Evolutionary conservation across 1,140 invertebrate species (phyloP), one percentile per base, ranked within the genome.

Genomic region (Agrypnia vestita): DNA sequence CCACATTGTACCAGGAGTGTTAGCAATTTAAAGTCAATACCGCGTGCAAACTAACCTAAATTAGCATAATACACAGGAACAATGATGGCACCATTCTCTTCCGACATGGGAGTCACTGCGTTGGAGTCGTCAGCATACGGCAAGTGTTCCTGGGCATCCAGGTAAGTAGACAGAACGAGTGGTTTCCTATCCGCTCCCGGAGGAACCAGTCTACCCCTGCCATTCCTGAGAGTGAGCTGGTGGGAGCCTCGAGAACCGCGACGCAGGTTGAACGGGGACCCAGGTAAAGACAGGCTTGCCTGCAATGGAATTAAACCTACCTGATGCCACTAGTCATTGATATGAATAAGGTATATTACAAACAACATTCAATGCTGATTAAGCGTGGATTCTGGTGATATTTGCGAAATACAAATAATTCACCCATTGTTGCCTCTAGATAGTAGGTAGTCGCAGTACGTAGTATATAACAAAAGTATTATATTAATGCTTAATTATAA

Each of bases 121-220:
- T 97, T 97, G 61, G 97, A 98, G 88, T 99, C 97, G 87, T 99
- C 98, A 35, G 97, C 97, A 88, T 97, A 99, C 13, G 98, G 98
- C 84, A 99, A 92, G 88, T 98, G 96, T 90, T 98, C 97, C 88
- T 98, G 95, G 76, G 97, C 97, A 87, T 99, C 97, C 85, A 98
- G 91, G 90, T 97, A 98, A 71, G 96, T 97, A 84, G 96, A 97
- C 71, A 98, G 90, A 56, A 99, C 97, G 77, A 99, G 91, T 4
- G 97, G 97, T 87, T 98, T 98, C 79, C 96, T 93, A 88, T 98
- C 97, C 62, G 94, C 94, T 81, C 95, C 94, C 15, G 94, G 93
- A 80, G 91, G 91, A 77, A 86, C 87, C 84, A 92, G 91, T 71
- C 91, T 89, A 75, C 93, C 92, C 46, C 94, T 91, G 76, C 94